Evolutionary conservation across 1,140 invertebrate species (phyloP).

Genomic region (Cylas formicarius): DNA sequence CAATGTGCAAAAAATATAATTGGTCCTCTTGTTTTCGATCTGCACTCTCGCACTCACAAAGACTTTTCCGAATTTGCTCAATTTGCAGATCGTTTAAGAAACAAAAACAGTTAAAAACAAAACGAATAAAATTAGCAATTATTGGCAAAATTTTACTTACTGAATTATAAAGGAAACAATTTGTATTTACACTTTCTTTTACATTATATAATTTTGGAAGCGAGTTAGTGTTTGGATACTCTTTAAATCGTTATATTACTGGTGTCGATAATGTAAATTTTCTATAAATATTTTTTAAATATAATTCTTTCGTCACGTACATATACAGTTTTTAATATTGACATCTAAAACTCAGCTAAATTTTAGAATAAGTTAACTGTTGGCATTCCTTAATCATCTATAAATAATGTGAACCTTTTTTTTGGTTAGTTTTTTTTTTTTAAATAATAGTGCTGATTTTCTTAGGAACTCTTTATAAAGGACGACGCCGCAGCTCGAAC

Average conservation of each 20-base stretch:
- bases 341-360: conserved; percentile 31
- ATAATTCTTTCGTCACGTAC: conserved; percentile 25
- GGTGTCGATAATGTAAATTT: conserved; percentile 32
- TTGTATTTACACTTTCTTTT: conserved; percentile 11
- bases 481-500: conserved; percentile 1
- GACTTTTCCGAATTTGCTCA: background rate
- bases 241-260: conserved; percentile 21
- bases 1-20: conserved; percentile 9
- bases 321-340: conserved; percentile 32
- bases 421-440: background rate
- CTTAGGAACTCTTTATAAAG: conserved; percentile 17
- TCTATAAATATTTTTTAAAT: conserved; percentile 35
- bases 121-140: conserved; percentile 24
- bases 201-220: conserved; percentile 33
- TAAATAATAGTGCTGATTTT: background rate
- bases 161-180: conserved; percentile 23
- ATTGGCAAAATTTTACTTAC: conserved; percentile 37
- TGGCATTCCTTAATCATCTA: conserved; percentile 26
- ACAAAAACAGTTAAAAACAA: conserved; percentile 7
- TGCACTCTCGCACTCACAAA: background rate
- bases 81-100: background rate
- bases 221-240: conserved; percentile 22
- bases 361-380: conserved; percentile 37
- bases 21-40: conserved; percentile 17
- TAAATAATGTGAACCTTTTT: conserved; percentile 37